Base-by-base conservation (phyloP, 2,888 invertebrate genomes). In the Drosophila mayaguana region DNA sequence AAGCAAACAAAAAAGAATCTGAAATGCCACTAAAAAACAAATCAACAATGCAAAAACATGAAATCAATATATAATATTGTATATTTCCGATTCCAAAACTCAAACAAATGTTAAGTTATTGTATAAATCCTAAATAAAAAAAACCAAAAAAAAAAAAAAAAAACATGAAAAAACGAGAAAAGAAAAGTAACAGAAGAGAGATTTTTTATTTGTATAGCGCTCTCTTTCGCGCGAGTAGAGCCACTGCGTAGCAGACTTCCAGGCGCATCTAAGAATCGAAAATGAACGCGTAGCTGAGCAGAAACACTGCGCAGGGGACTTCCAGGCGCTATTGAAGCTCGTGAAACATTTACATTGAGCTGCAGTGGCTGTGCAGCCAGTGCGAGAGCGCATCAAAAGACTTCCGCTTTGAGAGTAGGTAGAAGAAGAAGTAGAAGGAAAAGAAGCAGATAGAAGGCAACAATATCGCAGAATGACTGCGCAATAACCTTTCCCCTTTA, bases 21-120 rank as follows among this genome's bases (percentile, higher is more conserved):
- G 70, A 71, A 62, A 73, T 74, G 72, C 59, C 68, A 50, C 59
- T 32, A 60, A 28, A 28, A 46, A 48, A n/a, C n/a, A 48, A 28
- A 60, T 43, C 59, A 45, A 36, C 60, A 67, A 76, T 50, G 59
- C 63, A 73, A 72, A 64, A 43, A 53, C 54, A 72, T 67, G 68
- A 80, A 87, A 80, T 87, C 89, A 86, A 88, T 91, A 91, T 91
- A 76, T 85, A 91, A 91, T 86, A 89, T 91, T 91, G 90, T 91
- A 91, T 76, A 89, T 91, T 90, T 90, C 86, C 83, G 87, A 91
- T 89, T 89, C 84, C 88, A 83, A 86, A 77, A 75, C 34, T 59
- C 68, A 83, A 82, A 76, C 72, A 76, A 75, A 84, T 84, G 89
- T 89, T 87, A 89, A 89, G 88, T 87, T 89, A 89, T 87, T 88